phyloP scores from a whole-genome alignment of 2,888 invertebrate species.

The Tenthredo notha region DNA sequence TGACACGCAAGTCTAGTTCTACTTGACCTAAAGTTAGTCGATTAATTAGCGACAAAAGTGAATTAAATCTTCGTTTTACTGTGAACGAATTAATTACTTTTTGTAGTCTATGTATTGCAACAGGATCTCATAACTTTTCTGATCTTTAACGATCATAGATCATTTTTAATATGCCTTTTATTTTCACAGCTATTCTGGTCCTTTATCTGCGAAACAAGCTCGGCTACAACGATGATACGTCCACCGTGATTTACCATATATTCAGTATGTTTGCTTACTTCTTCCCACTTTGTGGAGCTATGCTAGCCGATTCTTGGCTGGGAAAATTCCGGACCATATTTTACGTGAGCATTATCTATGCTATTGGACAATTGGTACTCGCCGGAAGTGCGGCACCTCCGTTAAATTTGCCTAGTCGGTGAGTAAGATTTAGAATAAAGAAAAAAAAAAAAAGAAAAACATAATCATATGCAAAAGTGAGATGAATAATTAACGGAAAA shows the following conservation, averaged over 20 bases:
- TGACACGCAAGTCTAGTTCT: not conserved
- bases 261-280: conserved; percentile 95
- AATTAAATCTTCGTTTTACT: not conserved
- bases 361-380: conserved; percentile 89
- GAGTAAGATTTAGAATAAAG: conserved; percentile 64
- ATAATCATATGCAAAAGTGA: not conserved
- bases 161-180: conserved; percentile 7
- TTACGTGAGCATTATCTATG: conserved; percentile 93
- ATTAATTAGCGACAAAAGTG: not conserved
- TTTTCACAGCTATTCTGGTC: conserved; percentile 91
- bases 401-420: conserved; percentile 82
- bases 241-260: conserved; percentile 93
- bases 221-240: conserved; percentile 84
- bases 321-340: conserved; percentile 96
- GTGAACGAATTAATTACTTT: not conserved
- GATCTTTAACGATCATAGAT: not conserved
- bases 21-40: not conserved
- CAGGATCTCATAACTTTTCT: not conserved
- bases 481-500: not conserved
- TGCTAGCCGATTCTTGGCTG: conserved; percentile 94
- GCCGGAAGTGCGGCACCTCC: conserved; percentile 85
- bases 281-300: conserved; percentile 94
- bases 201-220: conserved; percentile 92
- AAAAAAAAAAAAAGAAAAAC: not conserved
- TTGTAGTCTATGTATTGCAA: not conserved